A percentile compares a stretch with the other conserved stretches of the same genome.
Conservation (phyloP, 2,797 vertebrate genomes). For the Neoniphon sammara region DNA sequence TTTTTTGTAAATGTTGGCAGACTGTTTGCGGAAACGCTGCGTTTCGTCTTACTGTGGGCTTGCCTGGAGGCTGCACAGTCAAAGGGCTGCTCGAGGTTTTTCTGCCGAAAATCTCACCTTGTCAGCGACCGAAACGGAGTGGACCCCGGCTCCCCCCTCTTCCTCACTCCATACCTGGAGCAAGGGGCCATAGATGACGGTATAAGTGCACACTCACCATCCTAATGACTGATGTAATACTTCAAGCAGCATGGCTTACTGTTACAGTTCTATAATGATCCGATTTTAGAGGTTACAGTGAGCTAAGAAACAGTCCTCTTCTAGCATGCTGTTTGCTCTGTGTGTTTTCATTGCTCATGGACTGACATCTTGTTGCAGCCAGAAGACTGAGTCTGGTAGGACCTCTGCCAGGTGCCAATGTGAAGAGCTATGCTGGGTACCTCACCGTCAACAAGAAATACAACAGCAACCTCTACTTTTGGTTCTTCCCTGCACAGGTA, state of each 20-base stretch:
- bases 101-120: conserved; percentile 75
- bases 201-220: conserved; percentile 38
- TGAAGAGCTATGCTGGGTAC: conserved; percentile 86
- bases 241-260: neutral
- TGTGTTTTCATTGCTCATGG: neutral
- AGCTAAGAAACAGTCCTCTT: neutral
- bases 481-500: conserved; percentile 88
- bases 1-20: conserved; percentile 36
- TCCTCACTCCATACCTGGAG: conserved; percentile 88
- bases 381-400: conserved; percentile 85
- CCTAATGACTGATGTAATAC: too few species aligned
- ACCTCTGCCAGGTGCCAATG: conserved; percentile 79
- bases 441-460: conserved; percentile 86
- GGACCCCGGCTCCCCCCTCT: conserved; percentile 85
- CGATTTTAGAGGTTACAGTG: neutral
- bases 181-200: conserved; percentile 83
- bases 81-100: conserved; percentile 78
- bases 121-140: conserved; percentile 64
- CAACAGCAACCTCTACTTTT: conserved; percentile 92
- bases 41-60: conserved; percentile 69
- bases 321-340: too few species aligned
- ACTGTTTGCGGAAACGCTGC: conserved; percentile 57
- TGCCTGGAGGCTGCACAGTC: conserved; percentile 55
- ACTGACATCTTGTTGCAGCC: conserved; percentile 68
- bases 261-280: neutral